Percentiles rank a stretch among this genome's conserved stretches.
phyloP scores from a whole-genome alignment of 2,113 vertebrate genomes.

The Gymnorhina tibicen region DNA sequence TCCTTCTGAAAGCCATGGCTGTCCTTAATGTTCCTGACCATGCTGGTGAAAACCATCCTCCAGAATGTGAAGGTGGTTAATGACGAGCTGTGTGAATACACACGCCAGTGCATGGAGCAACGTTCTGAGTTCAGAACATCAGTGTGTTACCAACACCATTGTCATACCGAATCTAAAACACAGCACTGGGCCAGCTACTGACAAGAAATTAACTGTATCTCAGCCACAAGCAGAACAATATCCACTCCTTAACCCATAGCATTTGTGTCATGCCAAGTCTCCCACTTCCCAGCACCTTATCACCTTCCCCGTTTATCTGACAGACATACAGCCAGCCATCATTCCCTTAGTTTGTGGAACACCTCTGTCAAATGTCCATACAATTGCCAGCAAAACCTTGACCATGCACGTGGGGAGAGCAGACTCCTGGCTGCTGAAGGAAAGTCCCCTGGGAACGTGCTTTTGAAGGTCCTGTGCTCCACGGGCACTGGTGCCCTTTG shows the following conservation, averaged over 20 bases:
- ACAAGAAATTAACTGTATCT: neutral
- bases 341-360: neutral
- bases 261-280: neutral
- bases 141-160: neutral
- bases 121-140: neutral
- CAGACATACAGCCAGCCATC: neutral
- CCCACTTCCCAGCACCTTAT: neutral
- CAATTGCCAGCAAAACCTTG: neutral
- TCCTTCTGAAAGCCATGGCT: too few species aligned
- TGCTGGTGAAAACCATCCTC: neutral
- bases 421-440: neutral
- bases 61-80: accelerated
- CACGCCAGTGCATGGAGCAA: neutral
- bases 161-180: neutral
- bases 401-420: neutral
- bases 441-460: neutral
- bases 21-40: neutral
- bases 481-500: neutral
- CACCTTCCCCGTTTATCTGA: neutral
- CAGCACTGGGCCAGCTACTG: neutral
- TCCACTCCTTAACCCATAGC: neutral
- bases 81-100: neutral
- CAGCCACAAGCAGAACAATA: neutral
- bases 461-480: neutral
- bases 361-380: neutral